phyloP scores from a whole-genome alignment of 2,113 vertebrate genomes.

The Syngnathus scovelli region DNA sequence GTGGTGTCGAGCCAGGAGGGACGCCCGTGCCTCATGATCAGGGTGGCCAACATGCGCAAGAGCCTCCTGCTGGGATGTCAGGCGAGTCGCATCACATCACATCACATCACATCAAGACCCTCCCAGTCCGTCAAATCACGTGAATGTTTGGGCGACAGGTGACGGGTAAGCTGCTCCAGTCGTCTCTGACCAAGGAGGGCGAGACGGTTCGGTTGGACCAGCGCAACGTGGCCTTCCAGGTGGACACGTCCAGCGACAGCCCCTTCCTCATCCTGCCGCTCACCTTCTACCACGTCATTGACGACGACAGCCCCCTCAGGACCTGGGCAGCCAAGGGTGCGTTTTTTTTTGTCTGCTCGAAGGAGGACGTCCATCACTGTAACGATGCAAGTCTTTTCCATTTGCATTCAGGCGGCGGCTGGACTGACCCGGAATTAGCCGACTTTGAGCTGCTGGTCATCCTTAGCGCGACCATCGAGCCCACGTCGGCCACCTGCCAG shows the following conservation, averaged over 20 bases:
- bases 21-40: slow-evolving; percentile 88
- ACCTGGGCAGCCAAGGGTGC: slow-evolving; percentile 73
- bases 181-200: slow-evolving; percentile 84
- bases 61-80: slow-evolving; percentile 93
- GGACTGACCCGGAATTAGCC: slow-evolving; percentile 78
- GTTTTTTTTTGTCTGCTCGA: neutral
- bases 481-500: slow-evolving; percentile 93
- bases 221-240: slow-evolving; percentile 87
- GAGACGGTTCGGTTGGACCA: slow-evolving; percentile 89
- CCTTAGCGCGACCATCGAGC: slow-evolving; percentile 90
- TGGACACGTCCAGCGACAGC: slow-evolving; percentile 90
- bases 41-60: slow-evolving; percentile 94
- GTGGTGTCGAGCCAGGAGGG: slow-evolving; percentile 84
- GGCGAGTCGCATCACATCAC: slow-evolving; percentile 33
- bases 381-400: neutral
- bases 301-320: slow-evolving; percentile 81
- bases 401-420: slow-evolving; percentile 58
- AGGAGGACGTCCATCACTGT: neutral
- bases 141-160: slow-evolving; percentile 58
- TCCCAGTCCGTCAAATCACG: no score
- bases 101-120: no score
- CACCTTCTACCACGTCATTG: slow-evolving; percentile 90
- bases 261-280: slow-evolving; percentile 94
- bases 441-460: slow-evolving; percentile 95
- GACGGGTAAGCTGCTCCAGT: slow-evolving; percentile 88